A percentile compares a stretch with the other conserved stretches of the same genome.
Conservation (phyloP, 2,113 vertebrate species). For the Mirounga angustirostris region DNA sequence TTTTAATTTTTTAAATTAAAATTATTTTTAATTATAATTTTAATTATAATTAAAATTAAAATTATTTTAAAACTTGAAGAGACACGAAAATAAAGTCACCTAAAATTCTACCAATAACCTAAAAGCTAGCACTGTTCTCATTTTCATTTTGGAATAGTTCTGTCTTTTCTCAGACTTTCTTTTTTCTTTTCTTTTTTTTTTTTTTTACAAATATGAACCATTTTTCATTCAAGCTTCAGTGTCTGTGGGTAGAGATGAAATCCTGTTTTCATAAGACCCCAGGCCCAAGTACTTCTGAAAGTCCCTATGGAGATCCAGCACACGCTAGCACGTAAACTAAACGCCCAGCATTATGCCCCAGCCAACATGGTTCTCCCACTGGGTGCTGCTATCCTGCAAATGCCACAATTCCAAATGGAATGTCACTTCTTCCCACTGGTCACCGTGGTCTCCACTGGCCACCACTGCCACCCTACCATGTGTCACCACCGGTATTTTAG, state of each 20-base stretch:
- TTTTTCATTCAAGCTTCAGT: not conserved
- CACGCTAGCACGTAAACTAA: not conserved
- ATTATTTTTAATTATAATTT: too few species aligned
- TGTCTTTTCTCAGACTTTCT: not conserved
- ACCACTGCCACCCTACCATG: not conserved
- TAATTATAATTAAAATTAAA: too few species aligned
- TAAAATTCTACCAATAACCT: not conserved
- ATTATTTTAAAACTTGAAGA: not conserved
- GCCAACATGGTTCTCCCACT: not conserved
- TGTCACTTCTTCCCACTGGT: not conserved
- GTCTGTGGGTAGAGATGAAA: not conserved
- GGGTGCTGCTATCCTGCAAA: not conserved
- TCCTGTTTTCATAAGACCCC: not conserved
- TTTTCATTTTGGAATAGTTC: not conserved
- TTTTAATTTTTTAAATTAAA: too few species aligned
- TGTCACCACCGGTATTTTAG: not conserved
- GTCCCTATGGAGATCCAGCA: rapidly evolving
- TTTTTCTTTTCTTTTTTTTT: not conserved
- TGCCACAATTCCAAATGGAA: not conserved
- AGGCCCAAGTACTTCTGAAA: not conserved
- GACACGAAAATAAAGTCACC: not conserved
- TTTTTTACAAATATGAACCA: not conserved
- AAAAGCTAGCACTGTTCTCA: not conserved
- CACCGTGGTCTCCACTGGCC: not conserved
- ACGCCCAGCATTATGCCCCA: not conserved